Evolutionary conservation across 2,797 vertebrate species (phyloP).

Genomic region (Acipenser transmontanus): DNA sequence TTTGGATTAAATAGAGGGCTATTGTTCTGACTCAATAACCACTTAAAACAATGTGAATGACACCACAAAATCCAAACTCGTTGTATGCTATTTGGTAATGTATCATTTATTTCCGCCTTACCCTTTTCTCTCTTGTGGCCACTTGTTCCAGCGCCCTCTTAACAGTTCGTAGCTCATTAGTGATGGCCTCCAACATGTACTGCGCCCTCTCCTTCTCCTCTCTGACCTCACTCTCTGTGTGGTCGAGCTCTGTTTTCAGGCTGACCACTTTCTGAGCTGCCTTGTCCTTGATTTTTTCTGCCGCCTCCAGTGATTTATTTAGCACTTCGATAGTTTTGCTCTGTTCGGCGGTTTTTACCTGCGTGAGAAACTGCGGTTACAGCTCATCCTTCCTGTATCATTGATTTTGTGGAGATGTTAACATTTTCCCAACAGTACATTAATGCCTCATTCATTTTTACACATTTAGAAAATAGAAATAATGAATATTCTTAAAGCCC

Average conservation of each 20-base stretch:
- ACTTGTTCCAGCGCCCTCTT: slow-evolving; percentile 42
- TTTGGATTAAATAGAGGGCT: no score
- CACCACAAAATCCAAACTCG: not conserved
- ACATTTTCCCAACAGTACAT: not conserved
- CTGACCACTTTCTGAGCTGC: slow-evolving; percentile 30
- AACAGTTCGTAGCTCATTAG: slow-evolving; percentile 35
- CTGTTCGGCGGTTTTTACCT: slow-evolving; percentile 25
- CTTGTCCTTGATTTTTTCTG: slow-evolving; percentile 36
- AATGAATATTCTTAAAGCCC: no score
- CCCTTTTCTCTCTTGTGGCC: slow-evolving; percentile 25
- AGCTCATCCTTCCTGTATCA: not conserved
- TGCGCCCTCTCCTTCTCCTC: slow-evolving; percentile 21
- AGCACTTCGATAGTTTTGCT: slow-evolving; percentile 29
- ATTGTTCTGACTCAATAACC: no score
- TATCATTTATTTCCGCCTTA: slow-evolving; percentile 1
- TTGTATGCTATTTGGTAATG: no score
- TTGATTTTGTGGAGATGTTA: not conserved
- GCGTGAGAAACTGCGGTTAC: not conserved
- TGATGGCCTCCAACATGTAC: slow-evolving; percentile 26
- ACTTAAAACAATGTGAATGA: no score
- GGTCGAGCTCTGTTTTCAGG: slow-evolving; percentile 33
- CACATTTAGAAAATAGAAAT: no score
- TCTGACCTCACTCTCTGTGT: slow-evolving; percentile 19
- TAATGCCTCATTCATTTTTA: no score
- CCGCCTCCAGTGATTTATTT: slow-evolving; percentile 33